phyloP scores from a whole-genome alignment of 2,888 invertebrate species.

The Neoascia interrupta region DNA sequence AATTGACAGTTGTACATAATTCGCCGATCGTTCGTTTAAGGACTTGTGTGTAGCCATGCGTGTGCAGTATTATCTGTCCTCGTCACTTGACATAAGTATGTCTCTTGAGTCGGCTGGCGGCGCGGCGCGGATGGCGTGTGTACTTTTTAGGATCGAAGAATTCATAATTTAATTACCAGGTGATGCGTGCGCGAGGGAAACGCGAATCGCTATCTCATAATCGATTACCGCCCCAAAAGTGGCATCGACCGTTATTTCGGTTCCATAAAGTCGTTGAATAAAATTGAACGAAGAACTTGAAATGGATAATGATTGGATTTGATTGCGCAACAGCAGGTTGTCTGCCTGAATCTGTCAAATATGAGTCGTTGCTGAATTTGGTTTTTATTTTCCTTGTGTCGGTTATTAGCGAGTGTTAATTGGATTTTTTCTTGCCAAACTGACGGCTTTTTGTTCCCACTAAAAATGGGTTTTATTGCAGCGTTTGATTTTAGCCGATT shows the following conservation, averaged over 20 bases:
- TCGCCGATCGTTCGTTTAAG: constrained; percentile 39
- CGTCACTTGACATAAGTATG: too few species aligned
- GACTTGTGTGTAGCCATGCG: constrained; percentile 7
- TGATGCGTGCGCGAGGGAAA: constrained; percentile 10
- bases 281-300: too few species aligned
- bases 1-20: constrained; percentile 56
- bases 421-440: constrained; percentile 1
- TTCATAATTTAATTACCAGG: constrained; percentile 51
- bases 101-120: constrained; percentile 3
- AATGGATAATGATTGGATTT: constrained; percentile 6
- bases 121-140: neutral
- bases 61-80: too few species aligned
- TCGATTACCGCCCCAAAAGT: constrained; percentile 39
- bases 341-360: neutral
- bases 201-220: constrained; percentile 36
- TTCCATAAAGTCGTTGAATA: neutral
- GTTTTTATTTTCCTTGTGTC: constrained; percentile 1
- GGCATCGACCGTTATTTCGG: too few species aligned
- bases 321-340: constrained; percentile 13
- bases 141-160: too few species aligned
- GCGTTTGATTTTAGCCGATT: constrained; percentile 4
- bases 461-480: constrained; percentile 1
- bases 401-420: constrained; percentile 28
- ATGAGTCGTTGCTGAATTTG: too few species aligned
- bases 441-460: constrained; percentile 7